phyloP scores from a whole-genome alignment of 2,888 invertebrate species.

The Tetrapedia diversipes region DNA sequence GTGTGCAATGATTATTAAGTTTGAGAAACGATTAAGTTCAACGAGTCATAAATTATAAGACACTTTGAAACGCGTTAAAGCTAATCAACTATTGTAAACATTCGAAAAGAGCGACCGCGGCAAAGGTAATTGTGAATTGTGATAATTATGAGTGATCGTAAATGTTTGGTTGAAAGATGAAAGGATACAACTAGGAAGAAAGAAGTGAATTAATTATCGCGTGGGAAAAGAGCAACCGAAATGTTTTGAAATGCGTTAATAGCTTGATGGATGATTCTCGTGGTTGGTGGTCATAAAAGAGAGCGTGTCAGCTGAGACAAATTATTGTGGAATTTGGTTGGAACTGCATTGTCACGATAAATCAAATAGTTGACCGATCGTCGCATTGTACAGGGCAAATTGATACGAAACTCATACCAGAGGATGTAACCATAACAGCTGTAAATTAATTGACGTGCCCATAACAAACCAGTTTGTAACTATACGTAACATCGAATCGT shows the following conservation, averaged over 20 bases:
- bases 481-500: too few species aligned
- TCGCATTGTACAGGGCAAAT: background rate
- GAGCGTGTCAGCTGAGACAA: background rate
- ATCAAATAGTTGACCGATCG: conserved; percentile 2
- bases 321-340: background rate
- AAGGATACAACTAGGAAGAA: background rate
- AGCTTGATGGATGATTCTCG: background rate
- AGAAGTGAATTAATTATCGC: too few species aligned
- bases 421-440: background rate
- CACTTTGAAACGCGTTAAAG: too few species aligned
- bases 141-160: too few species aligned
- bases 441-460: background rate
- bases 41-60: too few species aligned
- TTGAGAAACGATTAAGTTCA: background rate
- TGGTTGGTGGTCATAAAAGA: background rate
- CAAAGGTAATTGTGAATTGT: background rate
- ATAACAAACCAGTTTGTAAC: background rate
- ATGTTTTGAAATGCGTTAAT: background rate
- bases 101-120: too few species aligned
- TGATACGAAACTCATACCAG: background rate
- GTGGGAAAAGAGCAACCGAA: background rate
- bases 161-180: too few species aligned
- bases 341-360: background rate
- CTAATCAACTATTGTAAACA: background rate
- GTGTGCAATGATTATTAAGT: background rate